Conservation (phyloP, 2,888 invertebrate genomes). For the Andrena haemorrhoa region DNA sequence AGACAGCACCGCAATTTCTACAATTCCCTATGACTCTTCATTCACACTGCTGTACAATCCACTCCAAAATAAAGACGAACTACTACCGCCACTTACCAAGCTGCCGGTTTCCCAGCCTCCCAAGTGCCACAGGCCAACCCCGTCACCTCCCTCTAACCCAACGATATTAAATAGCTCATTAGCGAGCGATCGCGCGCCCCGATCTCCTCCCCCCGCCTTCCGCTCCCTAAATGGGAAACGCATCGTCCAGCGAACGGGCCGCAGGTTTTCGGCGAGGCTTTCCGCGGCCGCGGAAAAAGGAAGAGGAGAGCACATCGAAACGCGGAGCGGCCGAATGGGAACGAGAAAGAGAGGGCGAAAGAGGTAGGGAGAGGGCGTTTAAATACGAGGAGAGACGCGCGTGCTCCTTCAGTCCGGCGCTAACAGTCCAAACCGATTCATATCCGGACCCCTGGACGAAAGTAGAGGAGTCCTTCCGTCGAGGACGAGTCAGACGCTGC, state of each 20-base stretch:
- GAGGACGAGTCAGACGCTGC: constrained; percentile 36
- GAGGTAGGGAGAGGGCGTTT: constrained; percentile 83
- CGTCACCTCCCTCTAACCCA: too few relatives aligned
- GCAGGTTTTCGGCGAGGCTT: constrained; percentile 28
- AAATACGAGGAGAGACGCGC: constrained; percentile 83
- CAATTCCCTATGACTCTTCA: too few relatives aligned
- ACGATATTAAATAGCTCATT: too few relatives aligned
- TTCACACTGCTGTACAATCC: too few relatives aligned
- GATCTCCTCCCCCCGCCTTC: too few relatives aligned
- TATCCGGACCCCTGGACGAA: constrained; percentile 67
- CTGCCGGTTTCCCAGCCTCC: too few relatives aligned
- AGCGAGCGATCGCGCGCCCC: too few relatives aligned
- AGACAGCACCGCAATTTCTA: too few relatives aligned
- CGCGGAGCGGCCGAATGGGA: constrained; percentile 51
- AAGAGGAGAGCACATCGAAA: constrained; percentile 56
- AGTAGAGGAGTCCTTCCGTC: constrained; percentile 45
- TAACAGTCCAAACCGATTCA: constrained; percentile 82
- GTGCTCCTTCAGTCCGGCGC: constrained; percentile 84
- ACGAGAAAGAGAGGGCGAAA: constrained; percentile 63
- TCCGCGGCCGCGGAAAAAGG: constrained; percentile 47
- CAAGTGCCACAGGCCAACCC: too few relatives aligned
- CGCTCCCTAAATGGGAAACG: too few relatives aligned
- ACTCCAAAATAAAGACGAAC: too few relatives aligned
- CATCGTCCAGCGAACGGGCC: neutral
- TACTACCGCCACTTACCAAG: too few relatives aligned